These are phyloP conservation scores for Miichthys miiuy DNA, from an alignment of 2,797 vertebrate species.

Conservation along the genomic window DNA sequence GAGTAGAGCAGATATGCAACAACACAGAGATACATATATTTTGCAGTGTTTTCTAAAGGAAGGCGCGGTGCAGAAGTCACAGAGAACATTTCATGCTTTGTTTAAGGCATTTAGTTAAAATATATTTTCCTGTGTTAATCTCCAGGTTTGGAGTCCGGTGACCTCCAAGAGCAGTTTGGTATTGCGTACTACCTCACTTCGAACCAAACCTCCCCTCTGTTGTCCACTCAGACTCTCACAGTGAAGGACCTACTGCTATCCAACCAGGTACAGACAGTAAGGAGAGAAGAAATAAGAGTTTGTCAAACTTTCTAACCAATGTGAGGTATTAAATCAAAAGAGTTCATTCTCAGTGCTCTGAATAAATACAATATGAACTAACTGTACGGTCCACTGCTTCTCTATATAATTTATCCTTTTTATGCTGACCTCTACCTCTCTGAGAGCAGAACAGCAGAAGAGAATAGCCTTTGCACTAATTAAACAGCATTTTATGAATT, in stretches of 20 bases:
- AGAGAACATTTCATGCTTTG: neutral
- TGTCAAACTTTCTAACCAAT: neutral
- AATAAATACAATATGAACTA: slow-evolving; percentile 7
- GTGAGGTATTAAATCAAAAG: neutral
- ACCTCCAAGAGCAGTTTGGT: slow-evolving; percentile 60
- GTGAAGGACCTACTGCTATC: slow-evolving; percentile 94
- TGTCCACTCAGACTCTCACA: slow-evolving; percentile 79
- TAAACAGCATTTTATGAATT: slow-evolving; percentile 4
- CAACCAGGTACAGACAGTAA: slow-evolving; percentile 70
- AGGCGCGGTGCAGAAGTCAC: neutral
- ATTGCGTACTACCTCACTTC: slow-evolving; percentile 62
- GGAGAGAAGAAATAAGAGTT: slow-evolving; percentile 12
- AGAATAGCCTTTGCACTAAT: slow-evolving; percentile 4
- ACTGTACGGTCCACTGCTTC: neutral
- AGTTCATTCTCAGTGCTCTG: neutral
- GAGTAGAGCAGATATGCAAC: neutral
- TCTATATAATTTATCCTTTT: slow-evolving; percentile 2
- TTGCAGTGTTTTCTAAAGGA: slow-evolving; percentile 13
- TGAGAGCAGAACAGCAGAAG: neutral
- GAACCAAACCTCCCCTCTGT: slow-evolving; percentile 43
- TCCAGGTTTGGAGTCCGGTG: slow-evolving; percentile 67
- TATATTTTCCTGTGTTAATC: slow-evolving; percentile 17
- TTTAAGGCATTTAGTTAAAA: slow-evolving; percentile 35
- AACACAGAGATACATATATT: neutral
- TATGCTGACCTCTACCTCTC: neutral